Evolutionary conservation across 1,140 invertebrate species (phyloP).

Genomic region (Zaprionus gabonicus): DNA sequence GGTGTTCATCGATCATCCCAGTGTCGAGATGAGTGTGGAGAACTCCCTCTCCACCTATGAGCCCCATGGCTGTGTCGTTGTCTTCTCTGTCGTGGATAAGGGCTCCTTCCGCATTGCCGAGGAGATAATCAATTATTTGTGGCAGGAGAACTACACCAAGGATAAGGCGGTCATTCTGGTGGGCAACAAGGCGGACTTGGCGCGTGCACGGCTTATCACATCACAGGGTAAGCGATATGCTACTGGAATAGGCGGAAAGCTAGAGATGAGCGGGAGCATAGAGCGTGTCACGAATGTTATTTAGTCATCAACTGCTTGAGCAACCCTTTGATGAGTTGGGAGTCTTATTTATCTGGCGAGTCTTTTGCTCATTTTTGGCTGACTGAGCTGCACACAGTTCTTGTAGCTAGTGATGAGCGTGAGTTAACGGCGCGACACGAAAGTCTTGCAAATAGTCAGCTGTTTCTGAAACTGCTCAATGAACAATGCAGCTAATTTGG

Average conservation of each 20-base stretch:
- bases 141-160: constrained; percentile 91
- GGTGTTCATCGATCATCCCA: constrained; percentile 95
- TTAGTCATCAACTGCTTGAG: neutral
- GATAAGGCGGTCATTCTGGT: constrained; percentile 95
- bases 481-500: accelerated
- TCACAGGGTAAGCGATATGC: constrained; percentile 88
- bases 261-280: constrained; percentile 2
- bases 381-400: no score
- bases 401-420: neutral
- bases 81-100: constrained; percentile 94
- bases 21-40: constrained; percentile 94
- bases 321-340: no score
- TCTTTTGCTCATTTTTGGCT: neutral
- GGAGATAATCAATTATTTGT: constrained; percentile 92
- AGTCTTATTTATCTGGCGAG: no score
- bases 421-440: neutral
- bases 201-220: constrained; percentile 92
- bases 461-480: neutral
- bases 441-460: neutral
- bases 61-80: constrained; percentile 94
- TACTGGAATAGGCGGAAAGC: neutral
- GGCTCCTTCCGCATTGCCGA: constrained; percentile 91
- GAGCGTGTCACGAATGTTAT: neutral
- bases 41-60: constrained; percentile 94
- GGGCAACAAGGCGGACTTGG: constrained; percentile 97